A percentile compares a stretch with the other conserved stretches of the same genome.
Evolutionary conservation across 2,113 vertebrate genomes (phyloP).

Genomic region (Hypomesus transpacificus): DNA sequence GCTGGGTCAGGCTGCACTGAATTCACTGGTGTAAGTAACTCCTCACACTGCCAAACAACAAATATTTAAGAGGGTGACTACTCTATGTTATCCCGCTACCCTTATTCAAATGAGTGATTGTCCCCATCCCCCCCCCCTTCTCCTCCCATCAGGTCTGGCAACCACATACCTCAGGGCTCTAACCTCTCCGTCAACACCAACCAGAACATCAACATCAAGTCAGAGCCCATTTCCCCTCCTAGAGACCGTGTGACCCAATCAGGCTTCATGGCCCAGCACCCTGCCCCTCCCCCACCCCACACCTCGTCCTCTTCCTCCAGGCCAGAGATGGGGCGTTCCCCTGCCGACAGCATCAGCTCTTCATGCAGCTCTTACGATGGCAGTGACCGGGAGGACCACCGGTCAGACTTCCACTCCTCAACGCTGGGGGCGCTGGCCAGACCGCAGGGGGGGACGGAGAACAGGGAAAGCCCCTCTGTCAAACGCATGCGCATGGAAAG

Average conservation of each 20-base stretch:
- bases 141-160: slow-evolving; percentile 69
- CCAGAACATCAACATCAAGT: slow-evolving; percentile 91
- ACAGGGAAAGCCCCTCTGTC: slow-evolving; percentile 80
- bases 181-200: slow-evolving; percentile 83
- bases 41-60: neutral
- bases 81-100: too few species aligned
- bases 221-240: slow-evolving; percentile 90
- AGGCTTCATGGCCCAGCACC: slow-evolving; percentile 70
- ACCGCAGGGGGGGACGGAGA: slow-evolving; percentile 68
- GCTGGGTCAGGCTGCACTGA: slow-evolving; percentile 76
- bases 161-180: slow-evolving; percentile 82
- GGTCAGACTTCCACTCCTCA: slow-evolving; percentile 79
- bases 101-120: too few species aligned
- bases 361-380: slow-evolving; percentile 93
- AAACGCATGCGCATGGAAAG: slow-evolving; percentile 92
- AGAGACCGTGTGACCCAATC: slow-evolving; percentile 70
- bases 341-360: slow-evolving; percentile 88
- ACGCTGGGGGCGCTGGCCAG: slow-evolving; percentile 66
- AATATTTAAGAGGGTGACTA: too few species aligned
- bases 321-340: slow-evolving; percentile 86
- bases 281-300: slow-evolving; percentile 49
- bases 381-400: slow-evolving; percentile 82
- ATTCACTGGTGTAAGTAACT: slow-evolving; percentile 83
- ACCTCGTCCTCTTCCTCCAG: slow-evolving; percentile 60
- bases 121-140: neutral